phyloP scores from a whole-genome alignment of 2,888 invertebrate genomes.

The Cenopis cana region DNA sequence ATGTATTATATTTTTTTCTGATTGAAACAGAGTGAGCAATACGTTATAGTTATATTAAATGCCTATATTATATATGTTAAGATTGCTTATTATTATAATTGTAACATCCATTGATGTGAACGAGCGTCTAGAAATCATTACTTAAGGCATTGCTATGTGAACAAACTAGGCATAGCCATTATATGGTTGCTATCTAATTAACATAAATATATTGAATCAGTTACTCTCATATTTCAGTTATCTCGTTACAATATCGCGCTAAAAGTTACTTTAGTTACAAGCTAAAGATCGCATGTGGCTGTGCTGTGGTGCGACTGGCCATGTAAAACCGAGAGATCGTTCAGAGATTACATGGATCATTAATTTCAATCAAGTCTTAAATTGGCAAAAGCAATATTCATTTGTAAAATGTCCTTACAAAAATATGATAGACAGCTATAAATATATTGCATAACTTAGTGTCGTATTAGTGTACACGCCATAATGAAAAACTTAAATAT shows the following conservation, averaged over 20 bases:
- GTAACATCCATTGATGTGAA: slow-evolving; percentile 46
- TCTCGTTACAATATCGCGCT: slow-evolving; percentile 53
- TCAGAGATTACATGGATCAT: slow-evolving; percentile 59
- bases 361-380: slow-evolving; percentile 57
- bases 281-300: slow-evolving; percentile 50
- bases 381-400: slow-evolving; percentile 49
- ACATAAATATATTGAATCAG: slow-evolving; percentile 47
- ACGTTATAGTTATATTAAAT: slow-evolving; percentile 53
- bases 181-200: slow-evolving; percentile 52
- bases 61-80: slow-evolving; percentile 45
- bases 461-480: slow-evolving; percentile 67
- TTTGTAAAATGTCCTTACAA: slow-evolving; percentile 70
- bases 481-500: slow-evolving; percentile 65
- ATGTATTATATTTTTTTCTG: slow-evolving; percentile 60
- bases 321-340: slow-evolving; percentile 59
- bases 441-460: slow-evolving; percentile 74
- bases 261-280: slow-evolving; percentile 50
- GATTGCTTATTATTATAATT: slow-evolving; percentile 51
- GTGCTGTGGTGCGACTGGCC: slow-evolving; percentile 49
- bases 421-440: slow-evolving; percentile 74
- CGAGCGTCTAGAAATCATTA: slow-evolving; percentile 56
- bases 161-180: slow-evolving; percentile 57
- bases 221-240: slow-evolving; percentile 67
- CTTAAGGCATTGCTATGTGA: slow-evolving; percentile 63
- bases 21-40: slow-evolving; percentile 63